Evolutionary conservation across 2,888 invertebrate genomes (phyloP).

Genomic region (Thymelicus acteon): DNA sequence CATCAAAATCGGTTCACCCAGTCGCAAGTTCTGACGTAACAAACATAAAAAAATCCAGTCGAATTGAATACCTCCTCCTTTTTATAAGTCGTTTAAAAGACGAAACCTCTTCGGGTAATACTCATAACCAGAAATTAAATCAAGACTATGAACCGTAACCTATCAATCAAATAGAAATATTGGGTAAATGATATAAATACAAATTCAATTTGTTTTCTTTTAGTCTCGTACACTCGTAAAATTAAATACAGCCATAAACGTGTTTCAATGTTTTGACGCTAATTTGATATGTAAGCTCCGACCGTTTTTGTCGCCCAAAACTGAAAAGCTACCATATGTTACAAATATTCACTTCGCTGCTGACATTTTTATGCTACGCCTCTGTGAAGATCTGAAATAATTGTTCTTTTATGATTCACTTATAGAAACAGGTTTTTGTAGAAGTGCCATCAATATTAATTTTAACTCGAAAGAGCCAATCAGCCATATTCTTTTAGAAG

Average conservation of each 20-base stretch:
- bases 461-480: too few species aligned
- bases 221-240: slow-evolving; percentile 28
- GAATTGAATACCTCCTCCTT: too few species aligned
- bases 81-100: too few species aligned
- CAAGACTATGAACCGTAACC: too few species aligned
- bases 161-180: background rate
- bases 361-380: slow-evolving; percentile 73
- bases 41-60: too few species aligned
- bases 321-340: slow-evolving; percentile 61
- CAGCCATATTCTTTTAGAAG: too few species aligned
- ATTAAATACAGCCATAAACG: slow-evolving; percentile 40
- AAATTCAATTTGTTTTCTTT: slow-evolving; percentile 16
- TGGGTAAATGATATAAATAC: background rate
- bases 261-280: slow-evolving; percentile 33
- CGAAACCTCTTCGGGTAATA: too few species aligned
- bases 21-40: too few species aligned
- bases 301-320: slow-evolving; percentile 22
- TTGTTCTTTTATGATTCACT: slow-evolving; percentile 70
- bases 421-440: slow-evolving; percentile 8
- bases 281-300: slow-evolving; percentile 16
- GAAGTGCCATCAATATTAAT: background rate
- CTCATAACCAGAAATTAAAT: too few species aligned
- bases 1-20: too few species aligned
- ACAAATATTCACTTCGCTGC: slow-evolving; percentile 58
- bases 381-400: slow-evolving; percentile 77